Percentiles rank a stretch among this genome's conserved stretches.
These are phyloP conservation scores for Meles meles DNA, from an alignment of 2,113 vertebrate genomes.

Conservation along the genomic window DNA sequence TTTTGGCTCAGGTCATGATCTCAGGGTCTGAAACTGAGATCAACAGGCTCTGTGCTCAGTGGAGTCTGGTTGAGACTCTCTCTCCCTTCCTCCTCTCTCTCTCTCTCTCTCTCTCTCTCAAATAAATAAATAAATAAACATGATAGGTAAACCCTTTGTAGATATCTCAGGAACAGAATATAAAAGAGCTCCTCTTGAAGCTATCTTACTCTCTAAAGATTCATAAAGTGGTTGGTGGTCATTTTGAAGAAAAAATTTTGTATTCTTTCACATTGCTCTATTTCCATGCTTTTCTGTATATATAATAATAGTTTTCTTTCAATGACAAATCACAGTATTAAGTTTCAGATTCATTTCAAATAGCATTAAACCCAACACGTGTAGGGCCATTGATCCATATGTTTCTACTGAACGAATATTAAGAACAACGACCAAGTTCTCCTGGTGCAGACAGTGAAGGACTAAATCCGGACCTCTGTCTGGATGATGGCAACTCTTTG, in stretches of 20 bases:
- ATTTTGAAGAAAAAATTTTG: not conserved
- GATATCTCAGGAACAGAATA: not conserved
- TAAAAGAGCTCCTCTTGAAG: not conserved
- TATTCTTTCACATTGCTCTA: not conserved
- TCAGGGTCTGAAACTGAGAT: not conserved
- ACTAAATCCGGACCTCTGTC: not conserved
- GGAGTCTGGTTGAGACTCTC: not conserved
- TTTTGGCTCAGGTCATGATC: not conserved
- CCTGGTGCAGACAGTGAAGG: not conserved
- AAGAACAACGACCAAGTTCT: not conserved
- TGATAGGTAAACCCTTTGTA: not conserved
- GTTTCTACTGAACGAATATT: not conserved
- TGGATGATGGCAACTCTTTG: not conserved
- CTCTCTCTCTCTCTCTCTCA: not conserved
- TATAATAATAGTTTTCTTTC: not conserved
- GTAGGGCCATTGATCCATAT: not conserved
- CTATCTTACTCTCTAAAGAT: not conserved
- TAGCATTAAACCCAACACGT: not conserved
- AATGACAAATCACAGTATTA: not conserved
- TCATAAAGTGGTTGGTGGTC: not conserved
- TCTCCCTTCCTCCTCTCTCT: not conserved
- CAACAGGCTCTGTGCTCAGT: not conserved
- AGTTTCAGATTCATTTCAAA: not conserved
- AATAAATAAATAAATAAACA: no score
- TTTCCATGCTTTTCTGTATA: not conserved